Evolutionary conservation across 2,113 vertebrate genomes (phyloP).

Genomic region (Willisornis vidua): DNA sequence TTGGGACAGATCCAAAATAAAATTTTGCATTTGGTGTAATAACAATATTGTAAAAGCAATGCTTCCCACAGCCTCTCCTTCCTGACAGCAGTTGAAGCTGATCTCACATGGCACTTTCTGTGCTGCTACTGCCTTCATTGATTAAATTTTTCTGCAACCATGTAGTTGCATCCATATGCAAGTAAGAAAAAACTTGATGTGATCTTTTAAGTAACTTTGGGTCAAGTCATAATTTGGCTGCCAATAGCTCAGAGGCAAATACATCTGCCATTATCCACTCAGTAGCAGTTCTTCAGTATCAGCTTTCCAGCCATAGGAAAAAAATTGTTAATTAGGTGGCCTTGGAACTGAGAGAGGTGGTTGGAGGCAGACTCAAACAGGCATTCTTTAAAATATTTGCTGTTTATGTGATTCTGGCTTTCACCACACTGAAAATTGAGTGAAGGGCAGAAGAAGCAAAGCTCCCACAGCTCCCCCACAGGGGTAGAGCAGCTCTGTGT

Average conservation of each 20-base stretch:
- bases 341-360: neutral
- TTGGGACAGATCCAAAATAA: neutral
- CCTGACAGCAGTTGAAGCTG: neutral
- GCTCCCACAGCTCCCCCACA: neutral
- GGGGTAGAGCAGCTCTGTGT: neutral
- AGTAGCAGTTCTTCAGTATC: neutral
- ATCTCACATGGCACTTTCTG: neutral
- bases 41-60: neutral
- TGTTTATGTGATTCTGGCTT: neutral
- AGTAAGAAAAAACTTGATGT: neutral
- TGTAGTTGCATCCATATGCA: neutral
- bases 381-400: neutral
- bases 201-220: constrained; percentile 1
- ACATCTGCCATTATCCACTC: constrained; percentile 26
- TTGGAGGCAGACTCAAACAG: neutral
- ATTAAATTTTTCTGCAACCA: constrained; percentile 27
- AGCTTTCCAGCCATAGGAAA: neutral
- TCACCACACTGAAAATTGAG: neutral
- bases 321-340: neutral
- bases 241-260: neutral
- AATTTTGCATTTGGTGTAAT: neutral
- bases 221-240: constrained; percentile 45
- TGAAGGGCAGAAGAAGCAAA: neutral
- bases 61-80: neutral
- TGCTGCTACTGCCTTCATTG: constrained; percentile 8